Base-by-base conservation (phyloP, 2,113 vertebrate species). In the Dascyllus trimaculatus region DNA sequence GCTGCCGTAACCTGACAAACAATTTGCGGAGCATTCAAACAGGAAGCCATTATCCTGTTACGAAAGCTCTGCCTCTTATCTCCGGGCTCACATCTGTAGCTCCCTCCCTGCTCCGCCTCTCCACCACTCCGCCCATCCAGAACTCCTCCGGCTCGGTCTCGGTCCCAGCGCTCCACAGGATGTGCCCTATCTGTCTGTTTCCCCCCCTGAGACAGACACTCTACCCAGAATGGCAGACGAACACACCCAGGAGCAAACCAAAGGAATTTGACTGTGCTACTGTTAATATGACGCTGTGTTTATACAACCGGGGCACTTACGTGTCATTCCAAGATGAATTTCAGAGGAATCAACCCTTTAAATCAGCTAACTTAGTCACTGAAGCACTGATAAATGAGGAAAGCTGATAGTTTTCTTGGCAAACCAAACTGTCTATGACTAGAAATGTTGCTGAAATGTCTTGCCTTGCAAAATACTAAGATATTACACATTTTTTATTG, bases 1-100 rank as follows among this genome's bases (percentile, higher is more conserved):
- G 89, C 81, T 13, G 38, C 80, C 38, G 24, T 52, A 82, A 86
- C 73, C 80, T 77, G 83, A 86, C 80, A 81, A 87, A 89, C 89
- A 85, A 68, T 88, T 79, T 85, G 70, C 26, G 18, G 18, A 51
- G 85, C 89, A 51, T 89, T 90, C 85, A 90, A 93, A 94, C 94
- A 94, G 94, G 95, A 95, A 94, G 88, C 70, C 78, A 88, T 94
- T 94, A 93, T 92, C 85, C 90, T 76, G 91, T 83, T 80, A 54
- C 76, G 62, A 80, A 78, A 84, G 77, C 80, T 63, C 82, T 29
- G 65, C 71, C 32, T 74, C 89, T 94, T 95, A 95, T 95, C 95
- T 88, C 56, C 22, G 61, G 69, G 61, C 89, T 85, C 82, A 81
- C 94, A 93, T 95, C 93, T 94, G 93, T 85, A 45, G 60, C 29